Evolutionary conservation across 2,797 vertebrate genomes (phyloP), one percentile per base, ranked within the genome.

Genomic region (Aldrovandia affinis): DNA sequence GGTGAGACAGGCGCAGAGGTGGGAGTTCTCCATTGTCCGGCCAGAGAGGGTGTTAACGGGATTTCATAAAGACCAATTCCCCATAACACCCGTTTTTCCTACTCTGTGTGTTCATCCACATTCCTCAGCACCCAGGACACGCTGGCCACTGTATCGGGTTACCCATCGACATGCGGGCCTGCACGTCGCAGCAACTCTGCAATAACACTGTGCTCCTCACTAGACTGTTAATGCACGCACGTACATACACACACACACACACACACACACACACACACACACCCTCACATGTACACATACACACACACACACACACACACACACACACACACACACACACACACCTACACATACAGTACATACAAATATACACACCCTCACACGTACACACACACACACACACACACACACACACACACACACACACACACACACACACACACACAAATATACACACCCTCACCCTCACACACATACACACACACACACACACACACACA

Each of bases 221-320:
- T 25, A 10, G 28, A 14, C 30, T 57, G 14, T 85, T n/a, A n/a
- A n/a, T n/a, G n/a, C n/a, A n/a, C n/a, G n/a, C n/a, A n/a, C n/a
- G n/a, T n/a, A n/a, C n/a, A n/a, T n/a, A 52, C 84, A 36, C 78
- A n/a, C 77, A 80, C n/a, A 63, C 39, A 28, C 68, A 81, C 33
- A 52, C 36, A 33, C 75, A 54, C 87, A 70, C 89, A 87, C 90
- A 87, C 81, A 90, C 89, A 81, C 47, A 55, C 54, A 78, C 33
- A 33, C 25, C 47, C 83, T 86, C 55, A 57, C 59, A 57, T 73
- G 4, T 1, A 54, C 20, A 39, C 30, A 36, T 15, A 36, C 15
- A 2, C 8, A 12, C 18, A 39, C 25, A 55, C 30, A 80, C 5
- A 57, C 52, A 36, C 18, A 22, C 9, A 25, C 9, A 36, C n/a